Evolutionary conservation across 37 sponge, comb jelly and placozoan genomes (phyloP).

Genomic region (Eunapius fragilis): DNA sequence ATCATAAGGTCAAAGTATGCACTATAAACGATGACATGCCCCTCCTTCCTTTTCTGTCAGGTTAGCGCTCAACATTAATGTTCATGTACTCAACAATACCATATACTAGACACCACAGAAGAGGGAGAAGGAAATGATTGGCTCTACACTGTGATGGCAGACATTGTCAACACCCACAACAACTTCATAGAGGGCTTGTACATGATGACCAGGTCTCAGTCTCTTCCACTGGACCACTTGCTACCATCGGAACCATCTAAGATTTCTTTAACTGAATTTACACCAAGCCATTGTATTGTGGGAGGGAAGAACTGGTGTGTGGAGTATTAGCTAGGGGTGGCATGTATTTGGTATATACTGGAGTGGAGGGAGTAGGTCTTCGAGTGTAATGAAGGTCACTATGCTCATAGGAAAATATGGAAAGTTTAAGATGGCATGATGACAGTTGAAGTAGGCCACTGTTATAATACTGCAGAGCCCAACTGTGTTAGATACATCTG

Average conservation of each 20-base stretch:
- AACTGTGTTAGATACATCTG: no score
- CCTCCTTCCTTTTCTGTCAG: conserved; percentile 46
- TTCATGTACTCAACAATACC: no score
- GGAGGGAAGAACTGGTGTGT: neutral
- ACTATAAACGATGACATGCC: conserved; percentile 45
- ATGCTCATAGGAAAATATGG: no score
- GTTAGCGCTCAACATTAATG: neutral
- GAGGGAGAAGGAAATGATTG: conserved; percentile 57
- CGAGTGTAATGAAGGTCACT: no score
- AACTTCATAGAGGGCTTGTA: neutral
- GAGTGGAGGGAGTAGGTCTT: no score
- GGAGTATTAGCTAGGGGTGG: no score
- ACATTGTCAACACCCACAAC: conserved; percentile 44
- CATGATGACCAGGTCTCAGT: neutral
- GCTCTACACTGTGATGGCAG: conserved; percentile 52
- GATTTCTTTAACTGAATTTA: neutral
- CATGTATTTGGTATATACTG: no score
- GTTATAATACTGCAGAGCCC: no score
- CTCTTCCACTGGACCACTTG: neutral
- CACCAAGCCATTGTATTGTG: neutral
- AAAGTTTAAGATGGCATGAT: no score
- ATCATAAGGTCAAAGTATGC: conserved; percentile 36
- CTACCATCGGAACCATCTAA: neutral
- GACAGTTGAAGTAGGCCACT: no score
- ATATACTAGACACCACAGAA: neutral